Evolutionary conservation across 1,140 invertebrate species (phyloP).

Genomic region (Heliothis subflexa): DNA sequence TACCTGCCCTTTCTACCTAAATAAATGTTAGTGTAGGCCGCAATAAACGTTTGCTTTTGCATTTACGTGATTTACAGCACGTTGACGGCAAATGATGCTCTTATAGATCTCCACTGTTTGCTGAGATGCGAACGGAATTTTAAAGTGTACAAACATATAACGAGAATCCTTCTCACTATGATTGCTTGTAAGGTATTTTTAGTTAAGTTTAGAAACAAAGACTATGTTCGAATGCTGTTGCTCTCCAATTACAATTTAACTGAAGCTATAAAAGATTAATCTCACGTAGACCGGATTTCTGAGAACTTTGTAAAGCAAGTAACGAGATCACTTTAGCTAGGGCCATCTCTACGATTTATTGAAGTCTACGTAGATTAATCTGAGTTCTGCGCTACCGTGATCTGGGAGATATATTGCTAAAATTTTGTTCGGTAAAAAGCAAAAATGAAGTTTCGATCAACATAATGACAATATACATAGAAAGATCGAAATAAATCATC

Average conservation of each 20-base stretch:
- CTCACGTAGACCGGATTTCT: too few relatives aligned
- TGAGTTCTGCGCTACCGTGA: not conserved
- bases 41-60: constrained; percentile 47
- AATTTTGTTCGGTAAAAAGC: not conserved
- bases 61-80: constrained; percentile 41
- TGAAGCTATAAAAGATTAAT: too few relatives aligned
- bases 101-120: constrained; percentile 18
- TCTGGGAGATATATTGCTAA: not conserved
- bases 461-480: not conserved
- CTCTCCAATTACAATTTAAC: too few relatives aligned
- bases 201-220: not conserved
- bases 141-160: constrained; percentile 17
- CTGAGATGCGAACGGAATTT: constrained; percentile 9
- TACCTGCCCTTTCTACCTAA: constrained; percentile 46
- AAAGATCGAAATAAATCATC: not conserved
- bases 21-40: constrained; percentile 47
- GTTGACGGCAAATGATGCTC: constrained; percentile 19
- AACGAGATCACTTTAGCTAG: too few relatives aligned
- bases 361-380: constrained; percentile 4
- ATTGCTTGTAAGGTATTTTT: not conserved
- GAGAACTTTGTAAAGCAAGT: too few relatives aligned
- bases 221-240: too few relatives aligned
- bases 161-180: not conserved
- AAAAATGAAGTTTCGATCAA: not conserved
- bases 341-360: not conserved